Percentiles rank a stretch among this genome's conserved stretches.
Evolutionary conservation across 2,113 vertebrate genomes (phyloP).

Genomic region (Puma concolor): DNA sequence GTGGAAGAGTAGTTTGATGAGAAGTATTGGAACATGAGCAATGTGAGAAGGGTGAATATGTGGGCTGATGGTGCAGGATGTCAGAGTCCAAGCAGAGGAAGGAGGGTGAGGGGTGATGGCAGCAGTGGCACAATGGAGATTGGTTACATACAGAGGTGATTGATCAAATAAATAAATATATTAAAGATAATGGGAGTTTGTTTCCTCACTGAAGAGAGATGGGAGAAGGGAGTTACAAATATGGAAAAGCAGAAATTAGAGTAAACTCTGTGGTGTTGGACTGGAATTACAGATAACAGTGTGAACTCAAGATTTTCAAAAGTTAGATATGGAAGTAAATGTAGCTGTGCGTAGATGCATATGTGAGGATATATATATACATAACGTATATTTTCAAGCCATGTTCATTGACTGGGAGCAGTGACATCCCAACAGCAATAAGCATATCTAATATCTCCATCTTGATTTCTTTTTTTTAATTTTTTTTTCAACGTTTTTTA

Average conservation of each 20-base stretch:
- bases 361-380: background rate
- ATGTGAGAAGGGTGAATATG: background rate
- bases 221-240: background rate
- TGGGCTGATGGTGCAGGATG: background rate
- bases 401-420: background rate
- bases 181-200: background rate
- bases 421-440: background rate
- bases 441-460: background rate
- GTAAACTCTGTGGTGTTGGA: background rate
- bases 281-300: background rate
- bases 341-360: background rate
- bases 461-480: conserved; percentile 42
- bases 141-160: background rate
- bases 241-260: conserved; percentile 35
- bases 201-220: background rate
- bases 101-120: background rate
- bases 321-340: background rate
- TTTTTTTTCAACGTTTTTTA: too few species aligned
- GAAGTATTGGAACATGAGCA: background rate
- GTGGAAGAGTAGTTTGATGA: background rate
- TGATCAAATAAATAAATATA: conserved; percentile 14
- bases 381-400: background rate
- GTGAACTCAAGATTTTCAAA: conserved; percentile 11
- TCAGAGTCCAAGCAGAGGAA: background rate
- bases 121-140: background rate